Conservation (phyloP, 2,888 invertebrate genomes). For the Lochmaea crataegi region DNA sequence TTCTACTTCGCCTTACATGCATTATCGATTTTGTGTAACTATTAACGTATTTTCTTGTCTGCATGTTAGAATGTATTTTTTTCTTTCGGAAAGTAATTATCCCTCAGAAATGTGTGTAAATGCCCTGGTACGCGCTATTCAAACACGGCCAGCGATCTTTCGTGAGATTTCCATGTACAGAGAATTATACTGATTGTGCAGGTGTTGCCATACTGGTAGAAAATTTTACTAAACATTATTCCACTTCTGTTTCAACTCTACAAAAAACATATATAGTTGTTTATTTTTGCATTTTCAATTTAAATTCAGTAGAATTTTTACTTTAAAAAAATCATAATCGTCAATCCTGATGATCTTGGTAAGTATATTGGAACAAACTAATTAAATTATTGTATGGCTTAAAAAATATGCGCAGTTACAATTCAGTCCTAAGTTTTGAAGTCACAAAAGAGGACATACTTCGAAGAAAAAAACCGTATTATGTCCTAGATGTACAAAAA, state of each 20-base stretch:
- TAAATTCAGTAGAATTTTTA: too few species aligned
- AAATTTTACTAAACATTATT: neutral
- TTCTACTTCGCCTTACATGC: neutral
- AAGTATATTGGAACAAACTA: too few species aligned
- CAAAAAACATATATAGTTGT: neutral
- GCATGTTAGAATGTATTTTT: constrained; percentile 26
- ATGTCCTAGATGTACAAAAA: too few species aligned
- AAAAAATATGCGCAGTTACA: too few species aligned
- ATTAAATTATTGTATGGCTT: too few species aligned
- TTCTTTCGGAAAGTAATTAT: constrained; percentile 30
- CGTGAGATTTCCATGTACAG: constrained; percentile 48
- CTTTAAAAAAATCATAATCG: too few species aligned
- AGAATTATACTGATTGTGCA: constrained; percentile 42
- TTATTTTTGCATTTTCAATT: too few species aligned
- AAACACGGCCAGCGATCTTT: constrained; percentile 34
- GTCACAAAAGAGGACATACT: too few species aligned
- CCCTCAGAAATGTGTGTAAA: constrained; percentile 33
- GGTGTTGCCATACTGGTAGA: constrained; percentile 11
- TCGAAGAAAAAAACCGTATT: too few species aligned
- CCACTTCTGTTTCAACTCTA: neutral
- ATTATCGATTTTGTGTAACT: constrained; percentile 5
- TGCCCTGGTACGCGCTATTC: constrained; percentile 34
- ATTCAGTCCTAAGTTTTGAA: too few species aligned
- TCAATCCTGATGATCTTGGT: too few species aligned
- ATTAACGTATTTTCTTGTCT: constrained; percentile 15